Base-by-base conservation (phyloP, 2,113 vertebrate species). In the Thunnus maccoyii region DNA sequence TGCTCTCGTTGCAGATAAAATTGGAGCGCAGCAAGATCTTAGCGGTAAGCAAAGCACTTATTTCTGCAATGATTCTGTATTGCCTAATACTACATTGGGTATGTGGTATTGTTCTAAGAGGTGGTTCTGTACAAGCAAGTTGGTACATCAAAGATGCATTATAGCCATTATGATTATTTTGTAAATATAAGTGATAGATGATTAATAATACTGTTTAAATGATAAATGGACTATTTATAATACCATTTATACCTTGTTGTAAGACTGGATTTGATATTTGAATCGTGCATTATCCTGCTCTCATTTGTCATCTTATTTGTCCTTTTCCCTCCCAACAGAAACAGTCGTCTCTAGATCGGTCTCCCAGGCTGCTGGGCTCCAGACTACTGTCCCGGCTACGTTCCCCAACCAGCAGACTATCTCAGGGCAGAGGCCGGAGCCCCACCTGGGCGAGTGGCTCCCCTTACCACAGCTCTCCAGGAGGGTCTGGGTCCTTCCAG, bases 321-420 rank as follows among this genome's bases (percentile, higher is more conserved):
- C 2, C 27, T 74, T 54, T 52, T 72, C 1, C n/a, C 17, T 73
- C 50, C 48, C 48, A 74, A 81, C 85, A 94, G 91, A 93, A 91
- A 71, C 89, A 86, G 11, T 67, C 83, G 0, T 65, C 88, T 74
- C 46, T 90, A 7, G 92, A 89, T 51, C 88, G 87, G 32, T 91
- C 92, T 78, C 48, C 89, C 5, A 72, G 89, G 81, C 72, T 83
- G 72, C 64, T 92, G 64, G 18, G 78, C 67, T 94, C 95, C 54
- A 95, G 92, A 22, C 82, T 96, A 67, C 92, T 96, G 74, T 90
- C 94, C 27, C 84, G 88, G 11, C 65, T 91, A 41, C 87, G 80
- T 47, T 96, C 96, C 84, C 93, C 94, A 61, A 95, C 88, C 78
- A 96, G 95, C 92, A 94, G 96, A 14, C 94, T 97, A 54, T 86